phyloP scores from a whole-genome alignment of 2,888 invertebrate species.

The Pseudococcus jackbeardsleyi region DNA sequence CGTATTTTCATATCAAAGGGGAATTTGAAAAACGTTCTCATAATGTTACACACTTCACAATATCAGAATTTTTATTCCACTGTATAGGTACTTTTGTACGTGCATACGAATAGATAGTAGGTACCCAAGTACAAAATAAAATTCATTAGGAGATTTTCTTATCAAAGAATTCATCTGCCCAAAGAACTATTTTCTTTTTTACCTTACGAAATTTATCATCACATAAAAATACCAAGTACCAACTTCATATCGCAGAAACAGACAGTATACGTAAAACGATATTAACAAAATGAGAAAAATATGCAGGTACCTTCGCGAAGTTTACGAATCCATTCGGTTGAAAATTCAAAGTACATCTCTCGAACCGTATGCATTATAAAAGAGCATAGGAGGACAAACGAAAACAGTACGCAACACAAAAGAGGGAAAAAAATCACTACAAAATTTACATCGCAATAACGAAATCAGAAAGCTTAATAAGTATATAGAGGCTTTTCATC shows the following conservation, averaged over 20 bases:
- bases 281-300: not conserved
- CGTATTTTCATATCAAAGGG: not conserved
- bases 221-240: not conserved
- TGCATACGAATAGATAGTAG: not conserved
- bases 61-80: not conserved
- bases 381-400: not conserved
- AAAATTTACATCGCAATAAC: not conserved
- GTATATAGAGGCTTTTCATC: not conserved
- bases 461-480: not conserved
- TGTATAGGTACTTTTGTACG: not conserved
- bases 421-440: not conserved
- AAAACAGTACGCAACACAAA: not conserved
- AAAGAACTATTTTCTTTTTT: not conserved
- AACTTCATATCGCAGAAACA: not conserved
- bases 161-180: not conserved
- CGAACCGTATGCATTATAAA: not conserved
- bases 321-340: not conserved
- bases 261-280: not conserved
- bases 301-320: not conserved
- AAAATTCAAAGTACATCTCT: conserved; percentile 20
- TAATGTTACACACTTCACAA: not conserved
- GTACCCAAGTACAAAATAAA: not conserved
- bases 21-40: not conserved
- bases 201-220: not conserved
- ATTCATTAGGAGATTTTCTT: conserved; percentile 14